phyloP scores from a whole-genome alignment of 2,888 invertebrate genomes.

The Drepanosiphum platanoidis region DNA sequence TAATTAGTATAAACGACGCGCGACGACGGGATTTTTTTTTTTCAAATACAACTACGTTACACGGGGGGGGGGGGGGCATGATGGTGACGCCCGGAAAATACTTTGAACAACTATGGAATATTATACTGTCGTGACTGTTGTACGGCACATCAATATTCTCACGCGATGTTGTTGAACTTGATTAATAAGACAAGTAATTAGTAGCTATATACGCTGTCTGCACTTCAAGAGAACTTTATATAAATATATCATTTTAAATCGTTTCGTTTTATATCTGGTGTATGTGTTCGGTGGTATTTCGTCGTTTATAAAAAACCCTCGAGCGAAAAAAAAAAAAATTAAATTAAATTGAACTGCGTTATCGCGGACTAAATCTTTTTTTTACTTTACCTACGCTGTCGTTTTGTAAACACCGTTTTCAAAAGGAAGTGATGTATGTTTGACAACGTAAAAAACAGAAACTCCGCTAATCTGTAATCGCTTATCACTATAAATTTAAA shows the following conservation, averaged over 20 bases:
- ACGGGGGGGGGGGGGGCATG: too few species aligned
- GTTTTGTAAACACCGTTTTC: too few species aligned
- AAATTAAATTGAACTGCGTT: too few species aligned
- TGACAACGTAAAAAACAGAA: too few species aligned
- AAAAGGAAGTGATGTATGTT: too few species aligned
- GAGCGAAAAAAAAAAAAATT: too few species aligned
- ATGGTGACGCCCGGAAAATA: conserved; percentile 11
- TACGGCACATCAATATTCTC: background rate
- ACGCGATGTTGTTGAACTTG: conserved; percentile 31
- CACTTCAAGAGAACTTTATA: conserved; percentile 20
- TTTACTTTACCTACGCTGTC: too few species aligned
- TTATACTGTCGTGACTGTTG: conserved; percentile 23
- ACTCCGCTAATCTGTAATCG: too few species aligned
- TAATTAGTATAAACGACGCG: conserved; percentile 32
- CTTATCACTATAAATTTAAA: too few species aligned
- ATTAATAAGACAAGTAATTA: conserved; percentile 11
- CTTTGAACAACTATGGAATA: background rate
- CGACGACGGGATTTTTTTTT: conserved; percentile 1
- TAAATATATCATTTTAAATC: background rate
- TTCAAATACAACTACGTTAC: too few species aligned
- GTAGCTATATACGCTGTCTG: background rate
- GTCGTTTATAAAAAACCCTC: background rate
- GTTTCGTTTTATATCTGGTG: background rate
- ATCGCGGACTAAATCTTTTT: too few species aligned
- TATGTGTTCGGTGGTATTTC: background rate